Evolutionary conservation across 1,140 invertebrate species (phyloP), one percentile per base, ranked within the genome.

Genomic region (Drosophila kanapiae): DNA sequence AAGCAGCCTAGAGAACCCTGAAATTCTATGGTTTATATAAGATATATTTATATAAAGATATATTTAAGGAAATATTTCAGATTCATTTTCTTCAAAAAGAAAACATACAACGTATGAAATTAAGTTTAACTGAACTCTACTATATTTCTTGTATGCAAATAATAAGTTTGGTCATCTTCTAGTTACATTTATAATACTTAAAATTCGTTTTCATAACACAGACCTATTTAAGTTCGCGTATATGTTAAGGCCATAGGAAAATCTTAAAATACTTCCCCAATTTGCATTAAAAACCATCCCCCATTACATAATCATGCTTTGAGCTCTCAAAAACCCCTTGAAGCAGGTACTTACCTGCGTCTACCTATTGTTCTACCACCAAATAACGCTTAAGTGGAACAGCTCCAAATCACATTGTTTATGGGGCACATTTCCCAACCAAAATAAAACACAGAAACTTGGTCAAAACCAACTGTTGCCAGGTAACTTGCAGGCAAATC

Each of bases 401-500:
- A 70, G 18, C 51, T 48, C 35, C 48, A 42, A 70, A 48, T 69
- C 16, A 33, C 63, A 27, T 43, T 33, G 37, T 68, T 70, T 37
- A 29, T 43, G 8, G 13, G 35, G 53, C 74, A 78, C 75, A 75
- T 78, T 82, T 79, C 62, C 9, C 4, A 45, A 29, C 33, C 33
- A 70, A 48, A 58, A 70, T 51, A 57, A 40, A 23, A 11, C n/a
- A 8, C 37, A 5, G 31, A 58, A 68, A 58, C 48, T 71, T 87
- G 71, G 83, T 76, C 84, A 83, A 74, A 87, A 81, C 84, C 85
- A 88, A 88, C 84, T 90, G 84, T 88, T 88, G 84, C 85, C 85
- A 81, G 85, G 84, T 80, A 70, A 75, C 68, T 61, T 31, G 42
- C 11, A 47, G 33, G 59, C 33, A 18, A 62, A 62, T 37, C 64